Percentiles rank a stretch among this genome's conserved stretches.
Conservation (phyloP, 37 sponge, comb jelly and placozoan genomes). For the Oscarella lobularis region DNA sequence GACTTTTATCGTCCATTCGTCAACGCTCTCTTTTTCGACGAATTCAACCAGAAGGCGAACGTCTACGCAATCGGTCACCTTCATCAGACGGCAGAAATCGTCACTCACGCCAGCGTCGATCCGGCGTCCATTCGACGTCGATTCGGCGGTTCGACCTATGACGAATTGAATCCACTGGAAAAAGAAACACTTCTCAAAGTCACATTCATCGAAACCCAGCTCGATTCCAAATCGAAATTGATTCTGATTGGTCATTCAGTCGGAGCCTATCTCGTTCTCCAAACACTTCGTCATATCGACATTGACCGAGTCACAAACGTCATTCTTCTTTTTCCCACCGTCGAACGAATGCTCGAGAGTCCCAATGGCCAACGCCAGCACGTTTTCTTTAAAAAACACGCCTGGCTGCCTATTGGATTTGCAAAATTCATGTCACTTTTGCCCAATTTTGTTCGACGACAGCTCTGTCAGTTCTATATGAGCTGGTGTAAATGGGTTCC, state of each 20-base stretch:
- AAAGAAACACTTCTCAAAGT: not conserved
- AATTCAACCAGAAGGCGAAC: not conserved
- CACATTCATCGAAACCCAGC: not conserved
- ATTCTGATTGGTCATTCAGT: conserved; percentile 1
- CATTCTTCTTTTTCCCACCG: not conserved
- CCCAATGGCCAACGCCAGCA: not conserved
- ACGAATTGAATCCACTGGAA: conserved; percentile 50
- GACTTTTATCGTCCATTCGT: not conserved
- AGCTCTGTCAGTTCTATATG: not conserved
- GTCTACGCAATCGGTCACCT: not conserved
- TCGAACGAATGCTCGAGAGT: not conserved
- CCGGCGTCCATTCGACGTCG: not conserved
- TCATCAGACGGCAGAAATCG: not conserved
- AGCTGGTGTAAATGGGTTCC: not conserved
- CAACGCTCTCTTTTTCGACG: not conserved
- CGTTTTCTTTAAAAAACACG: not conserved
- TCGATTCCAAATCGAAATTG: not conserved
- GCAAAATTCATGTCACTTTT: not conserved
- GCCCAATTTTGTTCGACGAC: not conserved
- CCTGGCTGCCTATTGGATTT: not conserved
- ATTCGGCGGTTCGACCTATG: conserved; percentile 30
- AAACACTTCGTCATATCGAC: not conserved
- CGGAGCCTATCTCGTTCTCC: not conserved
- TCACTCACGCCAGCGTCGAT: not conserved
- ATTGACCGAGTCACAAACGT: not conserved